phyloP scores from a whole-genome alignment of 2,113 vertebrate species.

The Elaphurus davidianus region DNA sequence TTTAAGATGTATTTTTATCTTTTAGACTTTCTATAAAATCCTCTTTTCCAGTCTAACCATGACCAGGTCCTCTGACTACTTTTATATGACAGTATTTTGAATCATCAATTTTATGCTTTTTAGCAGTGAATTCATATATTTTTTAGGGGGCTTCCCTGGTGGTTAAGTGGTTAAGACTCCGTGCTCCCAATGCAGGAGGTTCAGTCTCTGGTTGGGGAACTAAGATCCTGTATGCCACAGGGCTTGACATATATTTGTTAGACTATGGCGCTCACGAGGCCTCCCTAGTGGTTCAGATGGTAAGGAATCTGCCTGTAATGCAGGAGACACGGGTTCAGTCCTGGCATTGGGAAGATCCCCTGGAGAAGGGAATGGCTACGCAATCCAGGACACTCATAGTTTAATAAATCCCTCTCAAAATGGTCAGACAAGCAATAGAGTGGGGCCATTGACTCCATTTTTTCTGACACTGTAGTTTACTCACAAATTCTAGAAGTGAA shows the following conservation, averaged over 20 bases:
- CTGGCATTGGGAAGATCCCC: not conserved
- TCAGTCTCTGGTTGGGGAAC: not conserved
- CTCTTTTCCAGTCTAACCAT: not conserved
- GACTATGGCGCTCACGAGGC: not conserved
- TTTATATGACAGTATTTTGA: not conserved
- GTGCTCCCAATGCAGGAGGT: not conserved
- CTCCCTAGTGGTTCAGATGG: not conserved
- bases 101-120: not conserved
- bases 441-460: not conserved
- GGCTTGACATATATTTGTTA: not conserved
- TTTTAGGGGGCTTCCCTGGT: not conserved
- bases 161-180: not conserved
- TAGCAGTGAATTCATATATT: not conserved
- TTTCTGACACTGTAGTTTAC: not conserved
- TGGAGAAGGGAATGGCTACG: not conserved
- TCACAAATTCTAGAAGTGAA: not conserved
- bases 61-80: not conserved
- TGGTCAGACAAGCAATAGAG: not conserved
- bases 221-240: not conserved
- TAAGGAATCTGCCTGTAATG: not conserved
- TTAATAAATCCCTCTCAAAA: not conserved
- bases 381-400: not conserved
- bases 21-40: not conserved
- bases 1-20: not conserved
- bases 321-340: not conserved